Evolutionary conservation across 2,888 invertebrate species (phyloP).

Genomic region (Leucoptera coffeella): DNA sequence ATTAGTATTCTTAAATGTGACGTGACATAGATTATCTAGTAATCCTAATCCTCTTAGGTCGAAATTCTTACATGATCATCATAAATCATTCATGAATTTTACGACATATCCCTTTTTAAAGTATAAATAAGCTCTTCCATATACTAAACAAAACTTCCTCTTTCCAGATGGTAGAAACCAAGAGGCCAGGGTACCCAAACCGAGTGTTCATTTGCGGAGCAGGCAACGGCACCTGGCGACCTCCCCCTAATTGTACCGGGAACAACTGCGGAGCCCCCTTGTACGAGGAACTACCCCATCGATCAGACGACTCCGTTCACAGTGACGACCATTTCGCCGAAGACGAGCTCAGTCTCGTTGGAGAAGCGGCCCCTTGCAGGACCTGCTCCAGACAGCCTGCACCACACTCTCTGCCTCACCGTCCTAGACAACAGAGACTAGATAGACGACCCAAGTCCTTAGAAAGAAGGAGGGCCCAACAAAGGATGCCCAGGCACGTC

Average conservation of each 20-base stretch:
- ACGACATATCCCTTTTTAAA: too few relatives aligned
- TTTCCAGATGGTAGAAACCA: slow-evolving; percentile 68
- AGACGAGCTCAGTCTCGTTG: slow-evolving; percentile 63
- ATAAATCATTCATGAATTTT: too few relatives aligned
- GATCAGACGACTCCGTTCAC: slow-evolving; percentile 54
- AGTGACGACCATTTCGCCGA: slow-evolving; percentile 84
- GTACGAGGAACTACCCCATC: slow-evolving; percentile 70
- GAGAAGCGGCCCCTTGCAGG: slow-evolving; percentile 39
- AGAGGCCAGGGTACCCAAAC: slow-evolving; percentile 50
- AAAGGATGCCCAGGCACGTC: slow-evolving; percentile 40
- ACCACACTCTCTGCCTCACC: slow-evolving; percentile 47
- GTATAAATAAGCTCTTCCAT: too few relatives aligned
- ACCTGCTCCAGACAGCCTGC: slow-evolving; percentile 45
- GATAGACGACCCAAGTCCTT: slow-evolving; percentile 52
- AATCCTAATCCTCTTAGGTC: too few relatives aligned
- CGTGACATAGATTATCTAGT: too few relatives aligned
- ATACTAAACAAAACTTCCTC: slow-evolving; percentile 9
- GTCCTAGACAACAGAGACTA: slow-evolving; percentile 53
- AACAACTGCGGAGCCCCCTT: slow-evolving; percentile 62
- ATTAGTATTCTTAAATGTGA: too few relatives aligned
- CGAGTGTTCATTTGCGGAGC: slow-evolving; percentile 65
- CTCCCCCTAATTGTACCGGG: slow-evolving; percentile 42
- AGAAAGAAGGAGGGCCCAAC: slow-evolving; percentile 41
- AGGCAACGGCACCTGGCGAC: slow-evolving; percentile 44
- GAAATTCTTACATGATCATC: too few relatives aligned